phyloP scores from a whole-genome alignment of 64 coral and sea anemone genomes.

The Stichodactyla mertensii region DNA sequence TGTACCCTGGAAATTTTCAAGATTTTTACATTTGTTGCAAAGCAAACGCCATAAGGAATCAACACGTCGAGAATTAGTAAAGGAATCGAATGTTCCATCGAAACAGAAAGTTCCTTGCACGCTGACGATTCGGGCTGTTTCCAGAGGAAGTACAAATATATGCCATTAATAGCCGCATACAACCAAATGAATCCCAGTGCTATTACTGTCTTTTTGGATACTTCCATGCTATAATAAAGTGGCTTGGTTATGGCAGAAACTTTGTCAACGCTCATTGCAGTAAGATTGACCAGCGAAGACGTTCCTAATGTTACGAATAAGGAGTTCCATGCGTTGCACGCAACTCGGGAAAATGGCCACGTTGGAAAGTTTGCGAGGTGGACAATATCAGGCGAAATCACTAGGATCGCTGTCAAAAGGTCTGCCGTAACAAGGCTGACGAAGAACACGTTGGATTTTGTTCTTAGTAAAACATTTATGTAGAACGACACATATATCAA shows the following conservation, averaged over 20 bases:
- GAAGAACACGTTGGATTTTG: slow-evolving; percentile 34
- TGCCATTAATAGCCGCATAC: slow-evolving; percentile 6
- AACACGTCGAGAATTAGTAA: slow-evolving; percentile 26
- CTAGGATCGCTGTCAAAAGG: slow-evolving; percentile 17
- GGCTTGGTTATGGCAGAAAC: slow-evolving; percentile 18
- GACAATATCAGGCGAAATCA: slow-evolving; percentile 33
- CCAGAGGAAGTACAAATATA: slow-evolving; percentile 27
- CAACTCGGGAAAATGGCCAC: slow-evolving; percentile 18
- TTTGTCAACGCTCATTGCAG: slow-evolving; percentile 24
- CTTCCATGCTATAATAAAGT: background rate
- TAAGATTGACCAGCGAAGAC: background rate
- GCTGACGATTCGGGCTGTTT: background rate
- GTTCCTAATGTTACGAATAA: slow-evolving; percentile 37
- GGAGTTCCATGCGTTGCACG: slow-evolving; percentile 26
- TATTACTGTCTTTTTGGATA: slow-evolving; percentile 11
- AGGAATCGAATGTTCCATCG: slow-evolving; percentile 19
- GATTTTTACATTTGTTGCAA: slow-evolving; percentile 15
- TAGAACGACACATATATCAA: slow-evolving; percentile 31
- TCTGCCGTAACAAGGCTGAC: slow-evolving; percentile 29
- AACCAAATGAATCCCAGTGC: background rate
- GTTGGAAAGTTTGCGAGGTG: slow-evolving; percentile 10
- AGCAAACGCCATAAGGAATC: slow-evolving; percentile 11
- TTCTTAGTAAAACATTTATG: slow-evolving; percentile 4
- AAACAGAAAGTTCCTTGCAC: slow-evolving; percentile 8
- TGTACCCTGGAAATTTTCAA: slow-evolving; percentile 18